Evolutionary conservation across 2,888 invertebrate species (phyloP).

Genomic region (Agrochola litura): DNA sequence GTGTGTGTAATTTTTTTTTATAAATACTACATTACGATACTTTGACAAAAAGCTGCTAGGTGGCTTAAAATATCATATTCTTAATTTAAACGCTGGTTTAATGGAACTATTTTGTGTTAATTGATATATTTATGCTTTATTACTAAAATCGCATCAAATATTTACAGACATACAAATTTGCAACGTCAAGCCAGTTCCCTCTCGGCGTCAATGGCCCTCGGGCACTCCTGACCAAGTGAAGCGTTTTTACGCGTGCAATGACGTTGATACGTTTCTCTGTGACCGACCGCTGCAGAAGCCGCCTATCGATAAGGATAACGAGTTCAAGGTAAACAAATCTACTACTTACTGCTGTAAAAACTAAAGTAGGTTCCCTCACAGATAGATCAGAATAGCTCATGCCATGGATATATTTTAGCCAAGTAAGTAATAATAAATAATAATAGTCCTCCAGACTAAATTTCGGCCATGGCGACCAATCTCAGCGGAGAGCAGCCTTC

Average conservation of each 20-base stretch:
- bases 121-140: neutral
- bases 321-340: constrained; percentile 93
- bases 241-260: constrained; percentile 97
- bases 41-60: neutral
- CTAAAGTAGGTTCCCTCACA: too few relatives aligned
- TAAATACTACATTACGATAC: neutral
- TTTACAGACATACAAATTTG: constrained; percentile 96
- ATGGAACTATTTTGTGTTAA: neutral
- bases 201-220: constrained; percentile 91
- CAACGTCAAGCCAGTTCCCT: constrained; percentile 97
- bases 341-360: too few relatives aligned
- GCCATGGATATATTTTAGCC: too few relatives aligned
- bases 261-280: constrained; percentile 97
- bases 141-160: neutral
- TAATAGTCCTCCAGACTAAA: too few relatives aligned
- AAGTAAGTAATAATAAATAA: too few relatives aligned
- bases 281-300: constrained; percentile 97
- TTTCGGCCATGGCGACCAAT: too few relatives aligned
- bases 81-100: neutral
- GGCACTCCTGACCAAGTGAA: constrained; percentile 96
- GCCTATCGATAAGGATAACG: constrained; percentile 97
- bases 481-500: too few relatives aligned
- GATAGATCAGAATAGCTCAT: too few relatives aligned
- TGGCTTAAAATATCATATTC: neutral
- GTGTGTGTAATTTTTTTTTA: neutral